Evolutionary conservation across 2,888 invertebrate genomes (phyloP), one percentile per base, ranked within the genome.

Genomic region (Amorpha juglandis): DNA sequence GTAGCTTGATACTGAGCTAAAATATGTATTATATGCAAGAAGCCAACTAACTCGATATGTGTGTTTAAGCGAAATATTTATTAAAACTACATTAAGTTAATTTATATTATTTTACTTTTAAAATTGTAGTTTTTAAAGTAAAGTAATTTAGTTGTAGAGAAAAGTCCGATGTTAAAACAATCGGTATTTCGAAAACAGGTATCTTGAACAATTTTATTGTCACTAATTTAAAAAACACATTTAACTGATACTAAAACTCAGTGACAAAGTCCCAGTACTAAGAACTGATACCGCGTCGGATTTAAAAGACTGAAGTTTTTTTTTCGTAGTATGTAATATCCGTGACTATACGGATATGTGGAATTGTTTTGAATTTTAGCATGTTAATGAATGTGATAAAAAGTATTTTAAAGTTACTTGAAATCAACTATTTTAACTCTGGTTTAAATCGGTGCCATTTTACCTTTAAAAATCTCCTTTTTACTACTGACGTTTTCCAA

Each of bases 301-400:
- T 86, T 84, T 81, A 86, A 88, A 92, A 92, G 92, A 92, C 92
- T 92, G 92, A 92, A 85, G 80, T 85, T 79, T 85, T 86, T 82
- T 76, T 79, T 81, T 81, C 72, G 76, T 90, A 90, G 88, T 74
- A 78, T 83, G 66, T 88, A 84, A 82, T 81, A 77, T 87, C 88
- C 89, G 82, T 84, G 84, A 84, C 82, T 86, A n/a, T n/a, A n/a
- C n/a, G 87, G 87, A 90, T 87, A 71, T 74, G 70, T 79, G 71
- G 80, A 84, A 84, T 86, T 86, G 79, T 82, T 80, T 82, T 78
- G 78, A 86, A 79, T 86, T 86, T 83, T 87, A 88, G 84, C 83
- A 80, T 81, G 80, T 78, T 86, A 84, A 79, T 78, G 75, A 85
- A 83, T 91, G 90, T 92, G 90, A 92, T 92, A 90, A 87, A 83